These are phyloP conservation scores for Bathynomus jamesi DNA, from an alignment of 1,140 invertebrate species.

Conservation along the genomic window DNA sequence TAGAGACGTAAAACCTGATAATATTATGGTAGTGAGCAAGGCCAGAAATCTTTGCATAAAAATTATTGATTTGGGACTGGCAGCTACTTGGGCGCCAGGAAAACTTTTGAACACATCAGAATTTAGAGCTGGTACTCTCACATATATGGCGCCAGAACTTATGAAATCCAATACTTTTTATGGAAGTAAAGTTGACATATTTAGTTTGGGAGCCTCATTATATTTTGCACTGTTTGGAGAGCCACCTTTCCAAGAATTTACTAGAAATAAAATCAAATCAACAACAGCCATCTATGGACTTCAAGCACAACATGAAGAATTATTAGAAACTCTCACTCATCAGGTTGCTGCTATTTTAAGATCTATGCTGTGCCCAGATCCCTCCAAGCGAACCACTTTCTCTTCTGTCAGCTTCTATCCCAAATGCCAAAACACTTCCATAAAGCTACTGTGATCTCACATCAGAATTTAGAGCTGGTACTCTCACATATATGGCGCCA, in stretches of 20 bases:
- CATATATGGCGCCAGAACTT: conserved; percentile 16
- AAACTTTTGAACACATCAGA: conserved; percentile 6
- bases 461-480: no score
- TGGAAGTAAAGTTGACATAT: conserved; percentile 12
- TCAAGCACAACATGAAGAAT: conserved; percentile 12
- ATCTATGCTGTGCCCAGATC: not conserved
- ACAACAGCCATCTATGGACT: conserved; percentile 10
- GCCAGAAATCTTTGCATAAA: conserved; percentile 1
- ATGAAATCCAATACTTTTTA: conserved; percentile 14
- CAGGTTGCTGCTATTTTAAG: not conserved
- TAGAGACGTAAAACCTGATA: conserved; percentile 17
- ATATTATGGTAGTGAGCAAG: conserved; percentile 9
- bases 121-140: conserved; percentile 6
- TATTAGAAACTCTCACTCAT: not conserved
- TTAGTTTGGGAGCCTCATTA: conserved; percentile 13
- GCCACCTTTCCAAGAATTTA: conserved; percentile 4
- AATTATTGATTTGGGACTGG: conserved; percentile 13
- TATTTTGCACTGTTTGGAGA: conserved; percentile 8
- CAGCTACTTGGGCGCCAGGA: not conserved
- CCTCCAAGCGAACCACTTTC: not conserved
- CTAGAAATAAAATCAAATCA: not conserved
- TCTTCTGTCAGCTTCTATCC: no score
- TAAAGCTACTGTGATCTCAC: no score
- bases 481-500: no score
- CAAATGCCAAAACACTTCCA: no score